Percentiles rank a stretch among this genome's conserved stretches.
Conservation (phyloP, 2,888 invertebrate genomes). For the Lochmaea crataegi region DNA sequence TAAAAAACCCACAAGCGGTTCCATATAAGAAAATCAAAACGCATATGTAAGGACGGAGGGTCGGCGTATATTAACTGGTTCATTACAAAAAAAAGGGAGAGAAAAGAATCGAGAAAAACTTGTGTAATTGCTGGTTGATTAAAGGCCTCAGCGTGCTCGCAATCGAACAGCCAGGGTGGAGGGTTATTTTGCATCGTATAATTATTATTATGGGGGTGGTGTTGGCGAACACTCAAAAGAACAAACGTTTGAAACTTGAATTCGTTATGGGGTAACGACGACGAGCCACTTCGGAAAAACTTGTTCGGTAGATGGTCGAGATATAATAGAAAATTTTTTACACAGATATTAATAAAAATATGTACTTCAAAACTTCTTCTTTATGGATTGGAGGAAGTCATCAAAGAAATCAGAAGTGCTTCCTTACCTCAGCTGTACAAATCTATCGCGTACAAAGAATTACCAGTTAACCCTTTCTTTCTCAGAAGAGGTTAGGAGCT, state of each 20-base stretch:
- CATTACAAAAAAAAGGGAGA: constrained; percentile 53
- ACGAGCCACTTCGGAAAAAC: constrained; percentile 39
- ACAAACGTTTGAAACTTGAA: constrained; percentile 52
- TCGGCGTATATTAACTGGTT: constrained; percentile 60
- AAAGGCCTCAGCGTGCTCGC: constrained; percentile 61
- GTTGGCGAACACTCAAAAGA: constrained; percentile 50
- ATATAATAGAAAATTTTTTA: not conserved
- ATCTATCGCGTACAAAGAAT: too few species aligned
- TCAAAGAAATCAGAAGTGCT: too few species aligned
- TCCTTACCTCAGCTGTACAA: too few species aligned
- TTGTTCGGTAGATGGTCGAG: not conserved
- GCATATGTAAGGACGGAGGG: constrained; percentile 16
- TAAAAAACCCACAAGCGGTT: constrained; percentile 44
- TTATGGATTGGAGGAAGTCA: too few species aligned
- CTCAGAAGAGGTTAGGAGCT: too few species aligned
- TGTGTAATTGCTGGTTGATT: constrained; percentile 66
- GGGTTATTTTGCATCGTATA: constrained; percentile 50
- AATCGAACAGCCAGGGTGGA: constrained; percentile 47
- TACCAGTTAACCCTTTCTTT: too few species aligned
- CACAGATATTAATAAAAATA: not conserved
- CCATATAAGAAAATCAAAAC: constrained; percentile 35
- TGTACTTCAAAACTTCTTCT: too few species aligned
- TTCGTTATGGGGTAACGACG: constrained; percentile 41
- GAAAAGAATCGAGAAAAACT: constrained; percentile 54
- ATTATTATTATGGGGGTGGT: constrained; percentile 52